phyloP scores from a whole-genome alignment of 2,888 invertebrate genomes.

The Cheilosia variabilis region DNA sequence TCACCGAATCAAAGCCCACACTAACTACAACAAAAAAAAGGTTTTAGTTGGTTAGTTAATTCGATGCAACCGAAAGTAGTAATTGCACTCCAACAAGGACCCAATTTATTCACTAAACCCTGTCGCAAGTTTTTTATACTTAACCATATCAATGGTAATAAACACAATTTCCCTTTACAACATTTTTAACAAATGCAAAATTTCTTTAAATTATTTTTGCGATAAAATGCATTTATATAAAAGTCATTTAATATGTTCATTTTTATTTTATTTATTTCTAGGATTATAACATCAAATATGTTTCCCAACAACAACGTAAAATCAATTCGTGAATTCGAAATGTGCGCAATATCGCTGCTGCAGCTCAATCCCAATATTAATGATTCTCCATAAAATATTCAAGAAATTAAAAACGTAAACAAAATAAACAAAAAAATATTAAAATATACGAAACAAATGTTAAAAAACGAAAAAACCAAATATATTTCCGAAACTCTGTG shows the following conservation, averaged over 20 bases:
- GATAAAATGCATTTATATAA: not conserved
- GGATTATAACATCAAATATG: slow-evolving; percentile 42
- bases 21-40: no score
- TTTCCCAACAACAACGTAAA: slow-evolving; percentile 34
- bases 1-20: no score
- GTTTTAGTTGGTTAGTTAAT: no score
- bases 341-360: slow-evolving; percentile 33
- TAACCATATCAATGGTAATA: no score
- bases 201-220: not conserved
- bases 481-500: slow-evolving; percentile 30
- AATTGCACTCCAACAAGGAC: no score
- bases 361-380: slow-evolving; percentile 35
- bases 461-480: slow-evolving; percentile 22
- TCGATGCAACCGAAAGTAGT: no score
- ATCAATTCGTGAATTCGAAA: slow-evolving; percentile 58
- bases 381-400: slow-evolving; percentile 46
- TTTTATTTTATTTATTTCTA: slow-evolving; percentile 33
- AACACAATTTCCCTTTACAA: no score
- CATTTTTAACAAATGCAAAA: not conserved
- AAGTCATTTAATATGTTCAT: not conserved
- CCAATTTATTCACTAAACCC: no score
- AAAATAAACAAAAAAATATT: not conserved
- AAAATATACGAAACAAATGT: not conserved
- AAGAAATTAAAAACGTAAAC: slow-evolving; percentile 6
- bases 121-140: no score